Conservation (phyloP, 2,797 vertebrate genomes). For the Alosa sapidissima region DNA sequence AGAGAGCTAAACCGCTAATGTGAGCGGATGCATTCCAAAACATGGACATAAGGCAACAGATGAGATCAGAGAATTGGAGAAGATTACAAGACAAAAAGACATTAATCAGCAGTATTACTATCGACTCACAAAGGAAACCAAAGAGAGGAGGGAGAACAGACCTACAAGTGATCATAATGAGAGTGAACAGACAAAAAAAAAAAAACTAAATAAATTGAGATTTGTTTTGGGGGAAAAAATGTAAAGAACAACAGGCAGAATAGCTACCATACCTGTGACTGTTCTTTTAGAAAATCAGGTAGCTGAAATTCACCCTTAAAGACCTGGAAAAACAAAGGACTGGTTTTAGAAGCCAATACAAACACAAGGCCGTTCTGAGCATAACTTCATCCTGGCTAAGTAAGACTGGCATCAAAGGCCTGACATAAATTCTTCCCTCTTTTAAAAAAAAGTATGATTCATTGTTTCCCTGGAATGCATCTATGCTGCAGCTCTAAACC, state of each 20-base stretch:
- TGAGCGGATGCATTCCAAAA: conserved; percentile 47
- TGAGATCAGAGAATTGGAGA: conserved; percentile 43
- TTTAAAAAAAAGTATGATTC: neutral
- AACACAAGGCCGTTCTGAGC: neutral
- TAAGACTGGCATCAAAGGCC: neutral
- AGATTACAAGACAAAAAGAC: conserved; percentile 43
- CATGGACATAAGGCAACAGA: conserved; percentile 45
- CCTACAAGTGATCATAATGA: neutral
- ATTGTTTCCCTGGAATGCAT: neutral
- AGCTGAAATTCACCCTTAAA: conserved; percentile 99
- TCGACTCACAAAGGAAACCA: conserved; percentile 31
- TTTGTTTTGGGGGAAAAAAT: conserved; percentile 44
- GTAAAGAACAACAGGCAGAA: conserved; percentile 68
- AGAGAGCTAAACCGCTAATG: conserved; percentile 48
- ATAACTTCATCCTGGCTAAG: conserved; percentile 26
- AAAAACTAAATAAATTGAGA: conserved; percentile 31
- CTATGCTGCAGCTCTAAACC: neutral
- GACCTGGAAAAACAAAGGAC: conserved; percentile 83
- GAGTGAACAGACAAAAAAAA: conserved; percentile 5
- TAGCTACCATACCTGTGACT: conserved; percentile 87
- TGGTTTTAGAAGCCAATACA: conserved; percentile 62
- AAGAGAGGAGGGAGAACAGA: conserved; percentile 41
- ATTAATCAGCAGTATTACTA: conserved; percentile 35
- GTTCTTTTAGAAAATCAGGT: conserved; percentile 89
- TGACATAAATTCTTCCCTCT: neutral